Evolutionary conservation across 2,113 vertebrate genomes (phyloP).

Genomic region (Arothron firmamentum): DNA sequence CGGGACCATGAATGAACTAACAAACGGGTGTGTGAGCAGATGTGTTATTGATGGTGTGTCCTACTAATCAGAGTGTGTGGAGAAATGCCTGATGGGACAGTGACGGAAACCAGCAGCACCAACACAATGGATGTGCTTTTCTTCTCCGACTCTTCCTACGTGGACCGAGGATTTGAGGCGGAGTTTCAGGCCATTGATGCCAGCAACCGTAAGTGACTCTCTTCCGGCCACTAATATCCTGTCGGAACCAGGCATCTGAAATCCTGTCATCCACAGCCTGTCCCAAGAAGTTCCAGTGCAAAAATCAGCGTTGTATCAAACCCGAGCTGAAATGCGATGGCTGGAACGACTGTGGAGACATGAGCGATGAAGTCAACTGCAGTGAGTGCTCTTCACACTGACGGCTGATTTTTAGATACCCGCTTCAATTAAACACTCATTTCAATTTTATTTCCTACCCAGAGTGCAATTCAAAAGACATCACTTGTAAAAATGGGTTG

Average conservation of each 20-base stretch:
- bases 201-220: constrained; percentile 78
- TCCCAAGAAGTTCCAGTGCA: constrained; percentile 81
- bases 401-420: neutral
- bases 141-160: constrained; percentile 79
- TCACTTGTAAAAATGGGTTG: constrained; percentile 79
- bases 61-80: constrained; percentile 79
- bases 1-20: neutral
- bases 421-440: neutral
- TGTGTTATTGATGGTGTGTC: neutral
- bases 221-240: neutral
- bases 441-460: constrained; percentile 3
- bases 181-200: constrained; percentile 78
- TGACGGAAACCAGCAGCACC: constrained; percentile 68
- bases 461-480: constrained; percentile 70
- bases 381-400: constrained; percentile 70
- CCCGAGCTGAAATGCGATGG: constrained; percentile 81
- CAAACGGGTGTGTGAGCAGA: neutral
- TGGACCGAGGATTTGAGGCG: constrained; percentile 84
- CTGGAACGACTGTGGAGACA: constrained; percentile 88
- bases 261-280: constrained; percentile 75
- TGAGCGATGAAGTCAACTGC: constrained; percentile 83
- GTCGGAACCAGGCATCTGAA: neutral
- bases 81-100: constrained; percentile 45
- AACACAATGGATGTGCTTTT: constrained; percentile 79
- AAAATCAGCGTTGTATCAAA: constrained; percentile 77